Evolutionary conservation across 2,113 vertebrate genomes (phyloP).

Genomic region (Cebus imitator): DNA sequence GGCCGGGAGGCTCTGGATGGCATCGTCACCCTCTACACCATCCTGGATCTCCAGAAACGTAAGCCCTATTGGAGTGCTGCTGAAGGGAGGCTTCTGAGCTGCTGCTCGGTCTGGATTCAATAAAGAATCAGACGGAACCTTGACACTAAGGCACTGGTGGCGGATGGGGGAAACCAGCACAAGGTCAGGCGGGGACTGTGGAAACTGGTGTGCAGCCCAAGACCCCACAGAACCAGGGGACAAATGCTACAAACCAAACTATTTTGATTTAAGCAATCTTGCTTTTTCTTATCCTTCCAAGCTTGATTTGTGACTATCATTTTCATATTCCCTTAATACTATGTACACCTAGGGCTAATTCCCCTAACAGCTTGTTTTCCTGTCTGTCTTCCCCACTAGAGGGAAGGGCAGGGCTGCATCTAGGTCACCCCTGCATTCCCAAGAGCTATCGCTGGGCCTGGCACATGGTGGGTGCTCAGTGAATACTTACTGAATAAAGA

Average conservation of each 20-base stretch:
- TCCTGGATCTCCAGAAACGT: conserved; percentile 74
- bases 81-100: neutral
- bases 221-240: neutral
- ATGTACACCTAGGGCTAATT: fast-evolving
- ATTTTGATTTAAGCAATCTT: neutral
- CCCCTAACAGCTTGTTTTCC: neutral
- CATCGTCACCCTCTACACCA: conserved; percentile 72
- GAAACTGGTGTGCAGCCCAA: neutral
- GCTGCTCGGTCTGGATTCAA: neutral
- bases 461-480: neutral
- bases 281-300: neutral
- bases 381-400: neutral
- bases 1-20: conserved; percentile 73
- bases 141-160: neutral
- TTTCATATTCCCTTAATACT: neutral
- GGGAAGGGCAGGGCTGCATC: neutral
- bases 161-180: neutral
- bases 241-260: neutral
- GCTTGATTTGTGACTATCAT: neutral
- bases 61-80: neutral
- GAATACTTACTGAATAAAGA: neutral
- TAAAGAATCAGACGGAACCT: neutral
- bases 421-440: neutral
- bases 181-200: neutral
- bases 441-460: neutral